Conservation (phyloP, 37 sponge, comb jelly and placozoan genomes). For the Beroe ovata region DNA sequence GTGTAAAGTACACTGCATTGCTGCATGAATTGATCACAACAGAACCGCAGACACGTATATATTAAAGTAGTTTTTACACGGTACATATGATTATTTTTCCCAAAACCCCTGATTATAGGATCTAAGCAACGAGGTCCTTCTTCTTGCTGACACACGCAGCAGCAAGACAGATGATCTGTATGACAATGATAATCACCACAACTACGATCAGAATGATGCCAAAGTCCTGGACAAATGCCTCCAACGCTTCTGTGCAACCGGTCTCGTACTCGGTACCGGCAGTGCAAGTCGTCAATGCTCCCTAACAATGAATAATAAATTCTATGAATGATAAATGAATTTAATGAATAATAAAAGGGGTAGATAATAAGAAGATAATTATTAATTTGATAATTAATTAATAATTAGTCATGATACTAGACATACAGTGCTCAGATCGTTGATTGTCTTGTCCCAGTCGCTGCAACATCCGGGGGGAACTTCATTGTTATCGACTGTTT, state of each 20-base stretch:
- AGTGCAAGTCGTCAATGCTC: not conserved
- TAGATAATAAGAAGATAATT: no score
- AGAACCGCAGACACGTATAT: no score
- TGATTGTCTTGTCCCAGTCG: not conserved
- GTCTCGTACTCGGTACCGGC: not conserved
- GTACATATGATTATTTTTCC: no score
- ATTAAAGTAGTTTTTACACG: no score
- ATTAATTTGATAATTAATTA: no score
- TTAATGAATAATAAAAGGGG: no score
- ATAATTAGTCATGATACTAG: no score
- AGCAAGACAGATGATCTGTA: not conserved
- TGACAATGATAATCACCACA: not conserved
- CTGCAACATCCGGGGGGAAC: not conserved
- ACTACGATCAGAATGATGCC: not conserved
- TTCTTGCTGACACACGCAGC: slow-evolving; percentile 50
- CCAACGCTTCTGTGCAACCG: slow-evolving; percentile 1
- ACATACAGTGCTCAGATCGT: not conserved
- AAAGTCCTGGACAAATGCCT: not conserved
- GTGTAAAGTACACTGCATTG: no score
- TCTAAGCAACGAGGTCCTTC: slow-evolving; percentile 22
- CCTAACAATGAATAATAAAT: not conserved
- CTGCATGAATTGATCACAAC: no score
- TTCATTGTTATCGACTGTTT: not conserved
- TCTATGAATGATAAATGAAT: no score
- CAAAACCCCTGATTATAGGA: no score